phyloP scores from a whole-genome alignment of 2,888 invertebrate genomes.

The Cyclophora punctaria region DNA sequence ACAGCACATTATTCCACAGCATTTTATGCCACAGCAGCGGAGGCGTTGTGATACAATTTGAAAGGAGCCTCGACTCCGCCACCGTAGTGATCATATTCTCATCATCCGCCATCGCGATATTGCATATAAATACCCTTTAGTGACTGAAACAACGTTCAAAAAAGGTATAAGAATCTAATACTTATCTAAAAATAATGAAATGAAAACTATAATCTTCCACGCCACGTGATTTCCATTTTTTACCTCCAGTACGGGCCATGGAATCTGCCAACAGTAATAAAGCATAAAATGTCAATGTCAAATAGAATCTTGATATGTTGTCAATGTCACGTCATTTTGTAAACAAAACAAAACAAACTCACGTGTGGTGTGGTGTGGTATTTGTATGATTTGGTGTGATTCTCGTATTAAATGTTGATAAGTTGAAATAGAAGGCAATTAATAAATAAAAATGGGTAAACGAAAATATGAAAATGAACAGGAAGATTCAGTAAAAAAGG shows the following conservation, averaged over 20 bases:
- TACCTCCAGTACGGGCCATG: neutral
- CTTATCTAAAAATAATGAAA: too few relatives aligned
- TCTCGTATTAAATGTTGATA: neutral
- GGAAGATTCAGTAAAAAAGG: constrained; percentile 31
- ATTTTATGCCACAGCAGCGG: too few relatives aligned
- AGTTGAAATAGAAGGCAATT: constrained; percentile 1
- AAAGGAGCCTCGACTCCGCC: too few relatives aligned
- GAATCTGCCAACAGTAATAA: neutral
- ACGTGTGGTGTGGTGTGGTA: constrained; percentile 27
- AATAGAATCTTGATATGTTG: neutral
- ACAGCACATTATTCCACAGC: too few relatives aligned
- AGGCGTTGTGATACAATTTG: too few relatives aligned
- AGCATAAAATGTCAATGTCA: neutral
- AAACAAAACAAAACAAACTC: constrained; percentile 31
- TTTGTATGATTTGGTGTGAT: neutral
- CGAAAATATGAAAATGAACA: constrained; percentile 46
- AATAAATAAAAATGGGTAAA: constrained; percentile 45
- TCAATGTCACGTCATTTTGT: neutral
- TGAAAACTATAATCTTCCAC: too few relatives aligned
- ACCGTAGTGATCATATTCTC: too few relatives aligned
- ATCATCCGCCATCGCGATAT: too few relatives aligned
- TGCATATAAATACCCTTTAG: too few relatives aligned
- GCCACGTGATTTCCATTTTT: neutral
- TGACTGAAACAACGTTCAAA: too few relatives aligned
- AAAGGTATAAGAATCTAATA: neutral